Base-by-base conservation (phyloP, 2,888 invertebrate genomes). In the Melinaea menophilus region DNA sequence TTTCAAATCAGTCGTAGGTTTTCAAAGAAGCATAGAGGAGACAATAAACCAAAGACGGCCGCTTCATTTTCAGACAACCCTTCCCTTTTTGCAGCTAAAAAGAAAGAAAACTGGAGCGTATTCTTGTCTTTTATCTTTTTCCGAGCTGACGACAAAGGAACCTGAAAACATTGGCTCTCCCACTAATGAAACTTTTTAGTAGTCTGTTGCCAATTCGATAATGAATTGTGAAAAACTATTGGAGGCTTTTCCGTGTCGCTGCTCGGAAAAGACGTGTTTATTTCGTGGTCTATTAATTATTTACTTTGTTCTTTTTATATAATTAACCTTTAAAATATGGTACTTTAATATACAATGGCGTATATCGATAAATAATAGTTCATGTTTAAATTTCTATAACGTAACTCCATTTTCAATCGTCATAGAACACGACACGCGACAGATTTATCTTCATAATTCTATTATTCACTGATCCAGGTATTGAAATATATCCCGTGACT, bases 11-110 rank as follows among this genome's bases (percentile, higher is more conserved):
- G 34, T 46, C 55, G 33, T 12, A 31, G 59, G 12, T 22, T 5
- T 48, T 48, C 34, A 7, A 11, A n/a, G 60, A 66, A 62, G 69
- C 70, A 73, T 64, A 67, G 69, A 71, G 63, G 71, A 72, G 72
- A 76, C 73, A 77, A 77, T 78, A 72, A 69, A 64, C 71, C 70
- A 70, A 72, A 63, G 63, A 64, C 67, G 61, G 69, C 69, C 71
- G 80, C 79, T 86, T 86, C 85, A 86, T 88, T 82, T 79, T 76
- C 78, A 74, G 73, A 71, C 78, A 79, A 81, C 82, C 85, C 81
- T 80, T 81, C 76, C 76, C 78, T 41, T 80, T 76, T 76, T 71
- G 72, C 72, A 68, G 71, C 66, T 67, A 70, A 70, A 71, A 72
- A 22, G 73, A 73, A 79, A 75, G 71, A 75, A 82, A 85, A 84